Conservation (phyloP, 2,113 vertebrate genomes). For the Alligator mississippiensis region DNA sequence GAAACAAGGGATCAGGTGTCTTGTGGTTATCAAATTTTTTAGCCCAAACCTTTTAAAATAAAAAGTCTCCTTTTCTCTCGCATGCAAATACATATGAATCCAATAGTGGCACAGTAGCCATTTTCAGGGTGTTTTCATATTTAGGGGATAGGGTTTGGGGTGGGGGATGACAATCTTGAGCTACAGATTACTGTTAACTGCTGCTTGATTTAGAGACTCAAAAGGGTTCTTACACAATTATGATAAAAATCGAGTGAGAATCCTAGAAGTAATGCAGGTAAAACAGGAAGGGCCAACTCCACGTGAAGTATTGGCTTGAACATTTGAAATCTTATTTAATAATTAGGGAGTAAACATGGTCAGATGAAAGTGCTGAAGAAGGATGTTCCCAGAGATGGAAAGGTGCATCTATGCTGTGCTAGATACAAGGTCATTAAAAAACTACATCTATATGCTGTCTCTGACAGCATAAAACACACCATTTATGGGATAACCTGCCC, state of each 20-base stretch:
- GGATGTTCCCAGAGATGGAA: background rate
- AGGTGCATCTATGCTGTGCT: background rate
- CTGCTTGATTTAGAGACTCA: background rate
- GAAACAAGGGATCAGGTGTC: background rate
- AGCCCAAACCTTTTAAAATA: background rate
- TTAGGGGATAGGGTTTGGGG: rapidly evolving
- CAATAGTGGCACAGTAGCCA: background rate
- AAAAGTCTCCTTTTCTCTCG: background rate
- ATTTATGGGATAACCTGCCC: background rate
- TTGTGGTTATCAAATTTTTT: background rate
- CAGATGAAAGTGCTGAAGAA: background rate
- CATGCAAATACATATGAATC: background rate
- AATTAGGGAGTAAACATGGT: background rate
- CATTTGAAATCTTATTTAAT: background rate
- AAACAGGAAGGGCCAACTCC: background rate
- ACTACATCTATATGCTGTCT: background rate
- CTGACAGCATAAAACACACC: background rate
- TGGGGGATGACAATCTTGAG: rapidly evolving
- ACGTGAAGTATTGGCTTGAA: background rate
- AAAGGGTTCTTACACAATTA: rapidly evolving
- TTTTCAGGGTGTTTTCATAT: background rate
- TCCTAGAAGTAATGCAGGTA: rapidly evolving
- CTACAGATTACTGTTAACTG: background rate
- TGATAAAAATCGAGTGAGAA: rapidly evolving
- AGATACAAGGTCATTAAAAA: background rate